Conservation (phyloP, 2,797 vertebrate species). For the Esox masquinongy region DNA sequence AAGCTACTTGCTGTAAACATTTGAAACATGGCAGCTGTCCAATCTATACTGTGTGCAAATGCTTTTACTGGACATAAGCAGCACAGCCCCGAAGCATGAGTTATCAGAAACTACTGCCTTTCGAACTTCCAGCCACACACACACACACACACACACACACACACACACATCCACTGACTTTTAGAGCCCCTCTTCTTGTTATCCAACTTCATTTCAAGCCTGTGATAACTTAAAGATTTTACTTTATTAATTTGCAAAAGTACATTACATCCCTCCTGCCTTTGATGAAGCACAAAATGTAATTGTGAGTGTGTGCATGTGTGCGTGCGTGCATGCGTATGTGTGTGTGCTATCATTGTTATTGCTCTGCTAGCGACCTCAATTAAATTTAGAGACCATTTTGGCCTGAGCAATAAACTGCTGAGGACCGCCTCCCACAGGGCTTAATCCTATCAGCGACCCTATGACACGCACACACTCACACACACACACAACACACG, state of each 20-base stretch:
- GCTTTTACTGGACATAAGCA: too few relatives aligned
- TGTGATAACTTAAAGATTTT: neutral
- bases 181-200: neutral
- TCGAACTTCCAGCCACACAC: too few relatives aligned
- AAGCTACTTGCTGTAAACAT: too few relatives aligned
- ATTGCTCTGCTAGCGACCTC: constrained; percentile 69
- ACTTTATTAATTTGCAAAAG: neutral
- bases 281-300: neutral
- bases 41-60: too few relatives aligned
- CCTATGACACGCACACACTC: constrained; percentile 52
- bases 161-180: neutral
- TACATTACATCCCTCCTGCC: neutral
- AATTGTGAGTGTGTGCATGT: neutral
- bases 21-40: too few relatives aligned
- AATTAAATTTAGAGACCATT: constrained; percentile 76
- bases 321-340: neutral
- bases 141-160: neutral
- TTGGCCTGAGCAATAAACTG: constrained; percentile 69
- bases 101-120: too few relatives aligned
- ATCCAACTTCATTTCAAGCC: neutral
- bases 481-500: neutral
- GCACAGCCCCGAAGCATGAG: too few relatives aligned
- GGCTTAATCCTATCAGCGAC: constrained; percentile 71
- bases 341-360: constrained; percentile 60
- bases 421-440: constrained; percentile 60